Percentiles rank a stretch among this genome's conserved stretches.
These are phyloP conservation scores for Callipepla californica DNA, from an alignment of 2,113 vertebrate genomes.

Conservation along the genomic window DNA sequence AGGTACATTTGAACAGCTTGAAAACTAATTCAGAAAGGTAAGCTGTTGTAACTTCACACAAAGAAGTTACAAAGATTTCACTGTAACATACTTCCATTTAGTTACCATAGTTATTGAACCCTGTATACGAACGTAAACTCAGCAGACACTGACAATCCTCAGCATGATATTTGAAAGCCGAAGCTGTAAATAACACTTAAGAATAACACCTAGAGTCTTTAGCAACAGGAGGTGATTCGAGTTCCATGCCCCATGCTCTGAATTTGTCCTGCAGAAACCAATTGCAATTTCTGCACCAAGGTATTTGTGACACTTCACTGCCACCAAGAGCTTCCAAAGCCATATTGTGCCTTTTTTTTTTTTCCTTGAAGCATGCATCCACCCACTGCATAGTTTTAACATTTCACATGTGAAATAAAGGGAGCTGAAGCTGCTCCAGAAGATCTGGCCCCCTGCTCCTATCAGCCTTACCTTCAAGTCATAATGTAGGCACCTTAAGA, in stretches of 20 bases:
- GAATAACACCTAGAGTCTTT: background rate
- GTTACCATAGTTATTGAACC: background rate
- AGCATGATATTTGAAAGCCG: background rate
- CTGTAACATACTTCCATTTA: background rate
- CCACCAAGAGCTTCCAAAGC: slow-evolving; percentile 65
- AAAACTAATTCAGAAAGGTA: background rate
- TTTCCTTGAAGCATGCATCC: background rate
- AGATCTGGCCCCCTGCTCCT: background rate
- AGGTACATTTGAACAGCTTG: background rate
- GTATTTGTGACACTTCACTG: slow-evolving; percentile 71
- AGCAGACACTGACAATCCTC: background rate
- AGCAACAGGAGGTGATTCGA: background rate
- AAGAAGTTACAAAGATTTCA: background rate
- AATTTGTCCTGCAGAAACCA: background rate
- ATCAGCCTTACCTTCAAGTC: background rate
- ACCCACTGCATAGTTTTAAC: background rate
- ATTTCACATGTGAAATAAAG: accelerated
- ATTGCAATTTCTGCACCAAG: background rate
- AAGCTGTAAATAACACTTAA: slow-evolving; percentile 1
- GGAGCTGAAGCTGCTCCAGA: background rate
- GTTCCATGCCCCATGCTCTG: background rate
- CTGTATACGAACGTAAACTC: background rate
- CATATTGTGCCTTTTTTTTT: background rate
- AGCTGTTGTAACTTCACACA: background rate
- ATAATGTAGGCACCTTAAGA: background rate